Base-by-base conservation (phyloP, 2,797 vertebrate species). In the Sebastes nivosus region DNA sequence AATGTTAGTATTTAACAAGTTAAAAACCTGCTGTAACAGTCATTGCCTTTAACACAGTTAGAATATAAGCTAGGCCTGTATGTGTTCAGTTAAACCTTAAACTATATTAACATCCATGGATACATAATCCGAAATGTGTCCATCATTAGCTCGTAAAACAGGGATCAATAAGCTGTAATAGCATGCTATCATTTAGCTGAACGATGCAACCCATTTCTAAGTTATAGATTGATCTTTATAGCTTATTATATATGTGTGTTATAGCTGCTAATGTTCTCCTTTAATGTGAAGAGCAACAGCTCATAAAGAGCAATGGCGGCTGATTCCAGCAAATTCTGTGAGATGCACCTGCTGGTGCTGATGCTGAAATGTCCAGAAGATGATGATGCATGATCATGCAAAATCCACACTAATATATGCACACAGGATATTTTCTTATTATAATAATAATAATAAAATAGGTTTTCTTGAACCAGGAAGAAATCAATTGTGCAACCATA, bases 321-420 rank as follows among this genome's bases (percentile, higher is more conserved):
- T 94, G 85, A 92, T 97, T 98, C 97, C 87, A 97, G 97, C 93
- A 96, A 91, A 92, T 98, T 97, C 95, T 87, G 20, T 79, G 72
- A 72, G 81, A 72, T 91, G 90, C 88, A 95, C 94, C 94, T 95
- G 91, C 91, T 80, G 90, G 89, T 91, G 84, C 87, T 88, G 92
- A 90, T 92, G 91, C 54, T 91, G 85, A 78, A 79, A 55, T 78
- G 54, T 66, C 79, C 22, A n/a, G 24, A 38, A 72, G 61, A 71
- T 20, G 66, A 67, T 71, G 24, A 30, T 24, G 5, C 14, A 42
- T 46, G 34, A 38, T 38, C 36, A n/a, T 36, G 22, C n/a, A 11
- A n/a, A 22, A 65, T 22, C 2, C 32, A 57, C 3, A 20, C 24
- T 2, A 5, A 25, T 9, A 20, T 11, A 34, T 30, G 3, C 11